Evolutionary conservation across 2,888 invertebrate species (phyloP).

Genomic region (Limnephilus lunatus): DNA sequence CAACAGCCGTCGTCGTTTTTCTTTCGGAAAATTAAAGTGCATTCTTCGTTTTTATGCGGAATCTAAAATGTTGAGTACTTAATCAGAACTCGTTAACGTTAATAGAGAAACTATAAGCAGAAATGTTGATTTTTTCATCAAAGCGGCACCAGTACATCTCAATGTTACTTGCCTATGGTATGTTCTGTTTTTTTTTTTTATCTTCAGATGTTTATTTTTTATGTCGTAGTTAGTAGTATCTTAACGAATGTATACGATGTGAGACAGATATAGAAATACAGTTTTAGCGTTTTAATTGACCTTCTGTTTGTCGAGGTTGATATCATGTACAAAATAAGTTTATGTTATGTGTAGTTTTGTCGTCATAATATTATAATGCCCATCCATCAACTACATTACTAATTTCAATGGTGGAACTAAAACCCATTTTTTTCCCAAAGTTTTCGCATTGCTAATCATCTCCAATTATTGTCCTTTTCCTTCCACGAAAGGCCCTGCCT

Average conservation of each 20-base stretch:
- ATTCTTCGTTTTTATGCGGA: not conserved
- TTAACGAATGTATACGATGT: not conserved
- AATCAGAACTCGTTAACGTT: not conserved
- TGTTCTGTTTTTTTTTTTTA: no score
- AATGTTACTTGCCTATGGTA: not conserved
- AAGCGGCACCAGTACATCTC: not conserved
- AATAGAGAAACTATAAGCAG: not conserved
- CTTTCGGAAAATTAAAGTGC: not conserved
- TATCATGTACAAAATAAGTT: not conserved
- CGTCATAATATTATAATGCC: not conserved
- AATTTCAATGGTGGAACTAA: no score
- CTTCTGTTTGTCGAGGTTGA: not conserved
- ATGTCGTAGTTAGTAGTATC: no score
- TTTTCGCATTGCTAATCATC: no score
- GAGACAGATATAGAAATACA: not conserved
- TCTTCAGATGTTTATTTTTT: not conserved
- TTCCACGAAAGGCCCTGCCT: no score
- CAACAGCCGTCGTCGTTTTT: not conserved
- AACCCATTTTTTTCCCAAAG: no score
- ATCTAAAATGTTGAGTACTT: not conserved
- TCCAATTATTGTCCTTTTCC: no score
- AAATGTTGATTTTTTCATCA: not conserved
- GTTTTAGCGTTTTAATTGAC: not conserved
- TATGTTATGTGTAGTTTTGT: not conserved
- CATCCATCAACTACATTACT: no score